Conservation (phyloP, 1,140 invertebrate genomes). For the Drosophila mauritiana region DNA sequence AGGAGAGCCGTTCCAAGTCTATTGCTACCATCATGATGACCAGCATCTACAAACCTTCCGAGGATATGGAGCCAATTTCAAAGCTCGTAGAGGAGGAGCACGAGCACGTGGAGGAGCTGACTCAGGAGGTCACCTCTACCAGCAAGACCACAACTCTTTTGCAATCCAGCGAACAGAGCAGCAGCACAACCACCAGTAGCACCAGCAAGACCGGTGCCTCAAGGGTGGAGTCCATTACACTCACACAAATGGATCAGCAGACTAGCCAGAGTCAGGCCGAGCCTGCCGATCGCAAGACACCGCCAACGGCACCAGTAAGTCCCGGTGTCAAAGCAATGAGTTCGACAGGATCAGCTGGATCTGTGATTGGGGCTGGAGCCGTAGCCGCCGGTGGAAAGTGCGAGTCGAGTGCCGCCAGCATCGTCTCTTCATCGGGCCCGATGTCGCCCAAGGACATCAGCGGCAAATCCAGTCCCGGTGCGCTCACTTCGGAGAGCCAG, state of each 20-base stretch:
- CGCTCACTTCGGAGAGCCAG: conserved; percentile 81
- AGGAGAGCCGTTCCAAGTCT: conserved; percentile 80
- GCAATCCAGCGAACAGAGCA: conserved; percentile 52
- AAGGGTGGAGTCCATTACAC: conserved; percentile 66
- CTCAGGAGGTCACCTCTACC: background rate
- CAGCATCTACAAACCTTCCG: conserved; percentile 82
- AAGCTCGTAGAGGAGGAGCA: conserved; percentile 51
- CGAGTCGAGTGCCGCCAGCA: conserved; percentile 63
- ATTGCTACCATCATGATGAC: conserved; percentile 84
- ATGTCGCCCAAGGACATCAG: conserved; percentile 80
- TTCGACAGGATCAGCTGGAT: conserved; percentile 17
- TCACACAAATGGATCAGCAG: conserved; percentile 53
- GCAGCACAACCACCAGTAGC: conserved; percentile 30
- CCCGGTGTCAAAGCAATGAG: conserved; percentile 63
- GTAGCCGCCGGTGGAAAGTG: conserved; percentile 28
- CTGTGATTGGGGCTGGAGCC: conserved; percentile 3
- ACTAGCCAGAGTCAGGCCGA: conserved; percentile 47
- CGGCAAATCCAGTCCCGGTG: conserved; percentile 83
- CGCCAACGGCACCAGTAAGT: conserved; percentile 81
- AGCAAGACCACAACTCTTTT: conserved; percentile 51
- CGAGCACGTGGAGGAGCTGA: conserved; percentile 29
- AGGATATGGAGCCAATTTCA: conserved; percentile 50
- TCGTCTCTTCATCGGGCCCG: conserved; percentile 71
- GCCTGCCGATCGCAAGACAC: conserved; percentile 69
- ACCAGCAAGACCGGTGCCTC: conserved; percentile 35